A percentile compares a stretch with the other conserved stretches of the same genome.
phyloP scores from a whole-genome alignment of 2,113 vertebrate species.

The Oreotrochilus melanogaster region DNA sequence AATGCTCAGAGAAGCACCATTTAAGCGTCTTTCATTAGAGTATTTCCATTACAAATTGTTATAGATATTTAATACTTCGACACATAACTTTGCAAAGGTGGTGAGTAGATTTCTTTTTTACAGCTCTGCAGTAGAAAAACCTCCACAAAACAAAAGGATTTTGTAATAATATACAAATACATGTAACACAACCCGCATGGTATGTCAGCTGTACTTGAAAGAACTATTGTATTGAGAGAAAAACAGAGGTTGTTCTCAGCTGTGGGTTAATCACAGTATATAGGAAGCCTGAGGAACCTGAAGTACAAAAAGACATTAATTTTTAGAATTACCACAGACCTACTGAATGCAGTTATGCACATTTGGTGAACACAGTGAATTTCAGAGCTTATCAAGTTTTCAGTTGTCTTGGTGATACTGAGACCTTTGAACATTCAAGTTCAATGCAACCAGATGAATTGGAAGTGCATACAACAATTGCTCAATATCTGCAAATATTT shows the following conservation, averaged over 20 bases:
- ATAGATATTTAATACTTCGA: background rate
- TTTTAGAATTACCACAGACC: background rate
- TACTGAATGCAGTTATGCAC: background rate
- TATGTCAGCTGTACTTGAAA: background rate
- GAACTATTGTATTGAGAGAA: background rate
- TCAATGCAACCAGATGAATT: background rate
- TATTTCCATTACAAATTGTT: background rate
- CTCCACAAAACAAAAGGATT: constrained; percentile 8
- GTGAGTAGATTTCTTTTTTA: background rate
- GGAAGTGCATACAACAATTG: background rate
- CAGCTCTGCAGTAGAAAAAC: background rate
- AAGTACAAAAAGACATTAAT: background rate
- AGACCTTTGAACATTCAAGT: background rate
- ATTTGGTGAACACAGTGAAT: background rate
- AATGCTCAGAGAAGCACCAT: background rate
- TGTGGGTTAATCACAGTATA: background rate
- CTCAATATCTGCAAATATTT: constrained; percentile 63
- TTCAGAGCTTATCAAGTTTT: constrained; percentile 5
- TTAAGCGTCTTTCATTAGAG: background rate
- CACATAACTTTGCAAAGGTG: background rate
- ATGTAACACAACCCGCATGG: background rate
- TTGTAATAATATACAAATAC: constrained; percentile 6
- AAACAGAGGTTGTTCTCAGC: background rate
- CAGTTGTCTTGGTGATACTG: background rate
- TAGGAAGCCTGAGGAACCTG: background rate